Conservation (phyloP, 2,888 invertebrate genomes). For the Plebejus anna region DNA sequence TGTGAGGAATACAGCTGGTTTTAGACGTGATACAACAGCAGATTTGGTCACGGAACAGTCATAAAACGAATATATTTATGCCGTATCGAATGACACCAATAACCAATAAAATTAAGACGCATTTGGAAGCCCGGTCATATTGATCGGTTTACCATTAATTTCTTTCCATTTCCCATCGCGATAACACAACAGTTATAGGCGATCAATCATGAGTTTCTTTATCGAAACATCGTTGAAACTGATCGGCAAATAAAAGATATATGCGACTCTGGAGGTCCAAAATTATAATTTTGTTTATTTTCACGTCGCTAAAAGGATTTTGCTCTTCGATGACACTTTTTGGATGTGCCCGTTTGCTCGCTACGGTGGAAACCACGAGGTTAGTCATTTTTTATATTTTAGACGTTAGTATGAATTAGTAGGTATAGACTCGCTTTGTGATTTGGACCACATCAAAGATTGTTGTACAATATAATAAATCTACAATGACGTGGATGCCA, state of each 20-base stretch:
- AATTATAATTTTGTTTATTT: not conserved
- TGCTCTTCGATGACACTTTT: not conserved
- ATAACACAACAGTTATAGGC: constrained; percentile 17
- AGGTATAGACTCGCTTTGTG: not conserved
- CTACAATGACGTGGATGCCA: not conserved
- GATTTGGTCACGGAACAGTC: constrained; percentile 43
- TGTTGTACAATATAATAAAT: not conserved
- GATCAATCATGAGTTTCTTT: constrained; percentile 8
- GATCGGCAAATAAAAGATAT: not conserved
- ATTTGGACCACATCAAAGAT: not conserved
- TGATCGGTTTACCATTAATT: constrained; percentile 20
- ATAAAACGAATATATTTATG: constrained; percentile 28
- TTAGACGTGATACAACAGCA: constrained; percentile 24
- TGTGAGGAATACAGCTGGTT: not conserved
- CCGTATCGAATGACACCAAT: constrained; percentile 31
- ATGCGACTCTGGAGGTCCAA: not conserved
- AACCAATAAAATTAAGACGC: constrained; percentile 33
- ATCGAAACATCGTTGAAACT: not conserved
- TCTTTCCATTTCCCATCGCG: constrained; percentile 9
- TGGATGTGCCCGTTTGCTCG: not conserved
- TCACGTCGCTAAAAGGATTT: not conserved
- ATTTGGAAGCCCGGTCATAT: constrained; percentile 13
- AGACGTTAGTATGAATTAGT: not conserved
- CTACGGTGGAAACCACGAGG: not conserved
- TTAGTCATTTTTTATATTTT: not conserved